phyloP scores from a whole-genome alignment of 2,113 vertebrate species.

The Colaptes auratus region DNA sequence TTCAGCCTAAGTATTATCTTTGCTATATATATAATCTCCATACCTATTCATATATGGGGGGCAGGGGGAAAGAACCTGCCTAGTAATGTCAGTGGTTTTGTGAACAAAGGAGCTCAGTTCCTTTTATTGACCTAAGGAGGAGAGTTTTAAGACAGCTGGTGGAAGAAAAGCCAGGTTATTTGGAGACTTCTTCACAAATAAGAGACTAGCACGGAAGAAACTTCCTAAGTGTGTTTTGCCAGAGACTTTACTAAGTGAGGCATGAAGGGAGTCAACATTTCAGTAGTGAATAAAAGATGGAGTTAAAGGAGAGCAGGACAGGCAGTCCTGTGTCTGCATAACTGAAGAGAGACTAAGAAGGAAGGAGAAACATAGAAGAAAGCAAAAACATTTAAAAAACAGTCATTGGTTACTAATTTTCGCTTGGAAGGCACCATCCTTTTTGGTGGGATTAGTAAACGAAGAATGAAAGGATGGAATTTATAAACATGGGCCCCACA shows the following conservation, averaged over 20 bases:
- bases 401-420: neutral
- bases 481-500: neutral
- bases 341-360: neutral
- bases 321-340: accelerated
- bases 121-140: neutral
- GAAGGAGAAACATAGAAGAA: neutral
- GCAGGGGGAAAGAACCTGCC: neutral
- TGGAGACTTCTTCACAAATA: neutral
- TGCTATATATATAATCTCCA: neutral
- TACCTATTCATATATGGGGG: neutral
- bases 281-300: neutral
- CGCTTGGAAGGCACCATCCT: neutral
- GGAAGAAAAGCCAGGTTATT: neutral
- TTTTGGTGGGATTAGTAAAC: neutral
- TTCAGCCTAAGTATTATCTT: neutral
- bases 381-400: neutral
- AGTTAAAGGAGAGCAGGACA: neutral
- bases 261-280: neutral
- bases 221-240: neutral
- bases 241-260: neutral
- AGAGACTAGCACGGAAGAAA: neutral
- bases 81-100: neutral
- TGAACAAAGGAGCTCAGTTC: neutral
- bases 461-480: neutral
- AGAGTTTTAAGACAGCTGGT: neutral